Evolutionary conservation across 2,888 invertebrate genomes (phyloP).

Genomic region (Megalurothrips usitatus): DNA sequence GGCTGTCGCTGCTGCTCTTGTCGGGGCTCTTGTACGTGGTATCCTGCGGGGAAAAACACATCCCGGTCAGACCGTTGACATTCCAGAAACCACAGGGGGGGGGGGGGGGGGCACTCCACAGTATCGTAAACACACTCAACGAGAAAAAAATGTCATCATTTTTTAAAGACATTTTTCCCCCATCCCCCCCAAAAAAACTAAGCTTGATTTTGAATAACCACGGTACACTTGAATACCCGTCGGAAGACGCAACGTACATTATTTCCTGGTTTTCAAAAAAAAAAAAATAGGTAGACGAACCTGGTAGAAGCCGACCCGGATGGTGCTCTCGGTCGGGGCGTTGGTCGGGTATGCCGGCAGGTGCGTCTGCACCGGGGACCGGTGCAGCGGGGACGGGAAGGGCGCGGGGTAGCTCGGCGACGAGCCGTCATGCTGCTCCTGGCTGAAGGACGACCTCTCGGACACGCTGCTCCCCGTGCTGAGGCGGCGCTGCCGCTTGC

Average conservation of each 20-base stretch:
- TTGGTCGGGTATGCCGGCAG: slow-evolving; percentile 54
- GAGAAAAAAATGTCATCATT: too few relatives aligned
- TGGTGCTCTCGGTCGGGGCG: slow-evolving; percentile 74
- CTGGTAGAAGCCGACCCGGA: slow-evolving; percentile 84
- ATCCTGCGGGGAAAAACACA: neutral
- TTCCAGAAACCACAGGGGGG: too few relatives aligned
- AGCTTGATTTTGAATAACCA: too few relatives aligned
- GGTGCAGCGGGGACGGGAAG: slow-evolving; percentile 66
- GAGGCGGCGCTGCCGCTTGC: slow-evolving; percentile 60
- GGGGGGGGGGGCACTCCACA: slow-evolving; percentile 26
- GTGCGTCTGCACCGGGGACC: slow-evolving; percentile 55
- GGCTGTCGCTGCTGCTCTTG: neutral
- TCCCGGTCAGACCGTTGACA: slow-evolving; percentile 7
- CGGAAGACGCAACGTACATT: too few relatives aligned
- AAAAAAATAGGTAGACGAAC: too few relatives aligned
- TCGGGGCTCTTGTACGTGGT: slow-evolving; percentile 14
- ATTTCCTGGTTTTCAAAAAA: too few relatives aligned
- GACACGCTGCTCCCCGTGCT: slow-evolving; percentile 77
- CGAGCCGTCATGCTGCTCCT: slow-evolving; percentile 46
- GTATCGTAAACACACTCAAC: too few relatives aligned
- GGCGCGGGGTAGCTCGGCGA: slow-evolving; percentile 47
- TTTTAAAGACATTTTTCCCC: too few relatives aligned
- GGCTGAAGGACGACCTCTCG: slow-evolving; percentile 72
- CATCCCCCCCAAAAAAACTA: too few relatives aligned
- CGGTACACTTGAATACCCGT: too few relatives aligned